Percentiles rank a stretch among this genome's conserved stretches.
Evolutionary conservation across 2,888 invertebrate species (phyloP).

Genomic region (Synergus japonicus): DNA sequence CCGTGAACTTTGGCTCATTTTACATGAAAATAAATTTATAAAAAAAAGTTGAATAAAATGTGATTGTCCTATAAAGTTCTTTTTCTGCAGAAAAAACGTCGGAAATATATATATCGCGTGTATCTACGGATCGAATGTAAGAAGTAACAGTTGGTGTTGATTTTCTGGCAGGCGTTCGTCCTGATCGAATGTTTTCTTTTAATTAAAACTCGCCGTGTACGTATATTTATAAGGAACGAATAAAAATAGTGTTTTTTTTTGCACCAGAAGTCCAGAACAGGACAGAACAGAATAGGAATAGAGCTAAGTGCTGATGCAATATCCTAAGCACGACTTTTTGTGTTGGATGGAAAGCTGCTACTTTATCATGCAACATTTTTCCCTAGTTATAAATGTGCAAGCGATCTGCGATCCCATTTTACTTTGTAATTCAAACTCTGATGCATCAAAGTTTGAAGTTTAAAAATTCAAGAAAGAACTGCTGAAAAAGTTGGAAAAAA

Average conservation of each 20-base stretch:
- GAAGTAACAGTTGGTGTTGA: neutral
- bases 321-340: slow-evolving; percentile 37
- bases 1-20: too few species aligned
- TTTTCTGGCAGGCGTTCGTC: neutral
- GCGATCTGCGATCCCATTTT: slow-evolving; percentile 29
- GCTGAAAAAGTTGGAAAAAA: slow-evolving; percentile 17
- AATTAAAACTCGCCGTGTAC: neutral
- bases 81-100: neutral
- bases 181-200: slow-evolving; percentile 26
- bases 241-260: neutral
- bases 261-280: neutral
- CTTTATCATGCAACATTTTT: slow-evolving; percentile 34
- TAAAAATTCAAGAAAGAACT: slow-evolving; percentile 5
- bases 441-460: slow-evolving; percentile 27
- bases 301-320: slow-evolving; percentile 29
- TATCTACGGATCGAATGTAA: neutral
- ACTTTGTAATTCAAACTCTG: slow-evolving; percentile 21
- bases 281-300: slow-evolving; percentile 8
- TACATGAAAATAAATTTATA: neutral
- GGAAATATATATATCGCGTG: neutral
- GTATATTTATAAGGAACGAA: neutral
- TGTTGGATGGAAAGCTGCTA: slow-evolving; percentile 17
- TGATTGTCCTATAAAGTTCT: neutral
- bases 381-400: slow-evolving; percentile 25
- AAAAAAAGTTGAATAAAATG: neutral